phyloP scores from a whole-genome alignment of 2,797 vertebrate species.

The Menidia menidia region DNA sequence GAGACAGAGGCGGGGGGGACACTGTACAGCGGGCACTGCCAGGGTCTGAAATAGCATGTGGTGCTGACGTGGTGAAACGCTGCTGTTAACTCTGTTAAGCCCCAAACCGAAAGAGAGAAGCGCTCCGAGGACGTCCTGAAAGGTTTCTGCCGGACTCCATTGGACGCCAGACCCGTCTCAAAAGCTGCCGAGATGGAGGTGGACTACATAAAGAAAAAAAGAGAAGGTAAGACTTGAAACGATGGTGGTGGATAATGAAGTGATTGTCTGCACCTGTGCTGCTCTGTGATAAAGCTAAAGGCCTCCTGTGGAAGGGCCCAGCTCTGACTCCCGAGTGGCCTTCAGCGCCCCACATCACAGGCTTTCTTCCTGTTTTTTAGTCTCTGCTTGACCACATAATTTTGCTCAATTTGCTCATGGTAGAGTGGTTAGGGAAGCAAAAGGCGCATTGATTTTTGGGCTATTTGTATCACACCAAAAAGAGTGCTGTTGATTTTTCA shows the following conservation, averaged over 20 bases:
- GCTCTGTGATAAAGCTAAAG: background rate
- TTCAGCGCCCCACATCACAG: slow-evolving; percentile 6
- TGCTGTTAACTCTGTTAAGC: slow-evolving; percentile 7
- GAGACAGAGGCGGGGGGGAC: background rate
- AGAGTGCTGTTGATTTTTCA: slow-evolving; percentile 56
- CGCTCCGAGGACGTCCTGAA: slow-evolving; percentile 11
- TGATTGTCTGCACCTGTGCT: background rate
- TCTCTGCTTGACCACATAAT: slow-evolving; percentile 2
- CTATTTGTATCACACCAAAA: slow-evolving; percentile 39
- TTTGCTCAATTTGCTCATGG: slow-evolving; percentile 17
- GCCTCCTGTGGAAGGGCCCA: background rate
- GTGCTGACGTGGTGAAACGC: background rate
- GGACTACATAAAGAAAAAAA: slow-evolving; percentile 19
- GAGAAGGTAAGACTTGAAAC: slow-evolving; percentile 3
- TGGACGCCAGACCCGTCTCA: slow-evolving; percentile 16
- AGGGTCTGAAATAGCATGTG: background rate
- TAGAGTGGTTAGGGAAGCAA: slow-evolving; percentile 33
- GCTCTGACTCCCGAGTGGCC: background rate
- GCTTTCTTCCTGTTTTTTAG: background rate
- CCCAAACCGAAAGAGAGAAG: slow-evolving; percentile 3
- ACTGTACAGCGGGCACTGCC: too few relatives aligned
- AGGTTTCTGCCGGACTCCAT: slow-evolving; percentile 34
- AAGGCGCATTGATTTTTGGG: slow-evolving; percentile 51
- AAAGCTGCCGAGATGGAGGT: slow-evolving; percentile 32
- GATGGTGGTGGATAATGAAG: slow-evolving; percentile 1